Conservation (phyloP, 2,113 vertebrate genomes). For the Misgurnus mizolepis region DNA sequence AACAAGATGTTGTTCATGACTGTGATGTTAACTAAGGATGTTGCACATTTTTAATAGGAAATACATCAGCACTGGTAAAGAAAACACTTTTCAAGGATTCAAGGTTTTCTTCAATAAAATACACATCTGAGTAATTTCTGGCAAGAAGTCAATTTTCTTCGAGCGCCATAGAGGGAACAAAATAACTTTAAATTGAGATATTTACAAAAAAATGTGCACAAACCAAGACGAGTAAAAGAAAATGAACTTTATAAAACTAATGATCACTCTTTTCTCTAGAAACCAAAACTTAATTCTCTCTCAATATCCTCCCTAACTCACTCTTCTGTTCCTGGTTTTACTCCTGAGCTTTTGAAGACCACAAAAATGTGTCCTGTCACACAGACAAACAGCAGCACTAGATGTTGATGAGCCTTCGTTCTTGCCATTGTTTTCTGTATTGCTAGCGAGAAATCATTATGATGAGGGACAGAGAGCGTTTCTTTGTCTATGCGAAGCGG, state of each 20-base stretch:
- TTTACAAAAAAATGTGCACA: background rate
- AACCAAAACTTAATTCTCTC: too few species aligned
- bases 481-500: constrained; percentile 8
- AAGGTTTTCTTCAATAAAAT: constrained; percentile 18
- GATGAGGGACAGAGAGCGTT: constrained; percentile 7
- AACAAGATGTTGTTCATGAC: too few species aligned
- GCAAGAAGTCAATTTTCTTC: background rate
- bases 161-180: background rate
- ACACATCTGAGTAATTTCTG: background rate
- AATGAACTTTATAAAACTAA: background rate
- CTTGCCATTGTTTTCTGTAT: constrained; percentile 32
- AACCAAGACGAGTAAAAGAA: background rate
- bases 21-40: too few species aligned
- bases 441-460: constrained; percentile 28
- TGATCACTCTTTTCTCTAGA: background rate
- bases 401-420: constrained; percentile 19
- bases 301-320: background rate
- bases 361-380: constrained; percentile 25
- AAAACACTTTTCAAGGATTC: background rate
- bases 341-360: background rate
- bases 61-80: too few species aligned
- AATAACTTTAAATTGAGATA: background rate
- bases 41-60: too few species aligned
- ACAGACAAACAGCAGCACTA: constrained; percentile 16
- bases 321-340: background rate